Evolutionary conservation across 2,888 invertebrate species (phyloP).

Genomic region (Synergus gifuensis): DNA sequence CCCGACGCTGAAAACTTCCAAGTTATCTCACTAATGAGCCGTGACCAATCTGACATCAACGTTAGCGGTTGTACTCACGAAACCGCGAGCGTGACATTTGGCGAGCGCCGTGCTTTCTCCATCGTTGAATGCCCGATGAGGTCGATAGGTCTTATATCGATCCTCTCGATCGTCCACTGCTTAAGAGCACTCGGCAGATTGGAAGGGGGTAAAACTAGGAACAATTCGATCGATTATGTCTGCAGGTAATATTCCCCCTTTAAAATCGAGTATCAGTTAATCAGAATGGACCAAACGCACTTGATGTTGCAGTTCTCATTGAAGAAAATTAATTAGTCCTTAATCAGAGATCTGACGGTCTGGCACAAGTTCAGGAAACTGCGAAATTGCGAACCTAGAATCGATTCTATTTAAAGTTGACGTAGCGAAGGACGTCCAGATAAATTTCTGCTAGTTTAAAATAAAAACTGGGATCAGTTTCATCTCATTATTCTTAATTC

Average conservation of each 20-base stretch:
- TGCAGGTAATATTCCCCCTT: neutral
- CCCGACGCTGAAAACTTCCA: constrained; percentile 52
- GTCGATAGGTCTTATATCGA: constrained; percentile 54
- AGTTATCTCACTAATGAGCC: constrained; percentile 71
- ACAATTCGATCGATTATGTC: neutral
- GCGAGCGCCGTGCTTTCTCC: constrained; percentile 46
- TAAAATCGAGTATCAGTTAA: constrained; percentile 7
- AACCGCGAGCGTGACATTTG: constrained; percentile 55
- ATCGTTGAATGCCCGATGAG: constrained; percentile 44
- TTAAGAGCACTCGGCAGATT: constrained; percentile 8
- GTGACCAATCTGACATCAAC: constrained; percentile 67
- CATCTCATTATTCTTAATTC: constrained; percentile 3
- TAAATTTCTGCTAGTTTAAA: neutral
- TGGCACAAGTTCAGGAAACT: neutral
- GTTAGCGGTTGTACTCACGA: constrained; percentile 54
- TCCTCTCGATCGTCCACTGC: constrained; percentile 45
- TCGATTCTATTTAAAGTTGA: neutral
- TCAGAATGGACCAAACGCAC: neutral
- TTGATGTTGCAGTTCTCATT: neutral
- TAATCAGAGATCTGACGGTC: too few species aligned
- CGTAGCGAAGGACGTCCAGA: neutral
- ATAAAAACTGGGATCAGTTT: constrained; percentile 17
- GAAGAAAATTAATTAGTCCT: neutral
- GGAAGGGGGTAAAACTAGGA: neutral
- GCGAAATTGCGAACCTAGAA: neutral